Conservation (phyloP, 2,797 vertebrate species). For the Sebastes itinus region DNA sequence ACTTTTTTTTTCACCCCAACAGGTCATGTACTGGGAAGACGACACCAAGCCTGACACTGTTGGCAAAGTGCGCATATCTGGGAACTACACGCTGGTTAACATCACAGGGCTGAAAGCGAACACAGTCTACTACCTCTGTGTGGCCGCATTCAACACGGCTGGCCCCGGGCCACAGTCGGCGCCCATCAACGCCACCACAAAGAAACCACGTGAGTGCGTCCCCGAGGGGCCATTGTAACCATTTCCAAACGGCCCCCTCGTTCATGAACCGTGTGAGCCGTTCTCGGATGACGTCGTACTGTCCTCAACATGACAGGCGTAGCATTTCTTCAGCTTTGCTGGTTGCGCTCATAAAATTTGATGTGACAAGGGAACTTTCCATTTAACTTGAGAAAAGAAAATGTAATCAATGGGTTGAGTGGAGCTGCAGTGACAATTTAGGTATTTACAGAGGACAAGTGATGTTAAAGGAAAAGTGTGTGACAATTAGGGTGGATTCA, state of each 20-base stretch:
- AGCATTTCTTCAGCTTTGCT: conserved; percentile 11
- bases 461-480: background rate
- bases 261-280: background rate
- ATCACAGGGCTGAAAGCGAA: conserved; percentile 89
- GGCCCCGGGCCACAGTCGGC: conserved; percentile 89
- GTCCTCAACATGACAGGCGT: conserved; percentile 18
- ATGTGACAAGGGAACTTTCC: conserved; percentile 24
- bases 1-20: conserved; percentile 5
- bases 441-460: background rate
- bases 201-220: conserved; percentile 90
- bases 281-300: background rate
- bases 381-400: background rate
- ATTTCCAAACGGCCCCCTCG: conserved; percentile 1
- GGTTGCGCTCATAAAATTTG: background rate
- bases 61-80: conserved; percentile 88
- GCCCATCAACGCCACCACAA: conserved; percentile 93
- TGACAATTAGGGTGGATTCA: too few relatives aligned
- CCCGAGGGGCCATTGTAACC: background rate
- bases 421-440: background rate
- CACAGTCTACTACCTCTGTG: conserved; percentile 87
- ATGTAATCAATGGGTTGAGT: background rate
- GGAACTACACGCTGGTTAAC: conserved; percentile 88
- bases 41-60: conserved; percentile 90
- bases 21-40: conserved; percentile 94
- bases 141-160: conserved; percentile 93